Percentiles rank a stretch among this genome's conserved stretches.
Conservation (phyloP, 2,888 invertebrate species). For the Polydrusus tereticollis region DNA sequence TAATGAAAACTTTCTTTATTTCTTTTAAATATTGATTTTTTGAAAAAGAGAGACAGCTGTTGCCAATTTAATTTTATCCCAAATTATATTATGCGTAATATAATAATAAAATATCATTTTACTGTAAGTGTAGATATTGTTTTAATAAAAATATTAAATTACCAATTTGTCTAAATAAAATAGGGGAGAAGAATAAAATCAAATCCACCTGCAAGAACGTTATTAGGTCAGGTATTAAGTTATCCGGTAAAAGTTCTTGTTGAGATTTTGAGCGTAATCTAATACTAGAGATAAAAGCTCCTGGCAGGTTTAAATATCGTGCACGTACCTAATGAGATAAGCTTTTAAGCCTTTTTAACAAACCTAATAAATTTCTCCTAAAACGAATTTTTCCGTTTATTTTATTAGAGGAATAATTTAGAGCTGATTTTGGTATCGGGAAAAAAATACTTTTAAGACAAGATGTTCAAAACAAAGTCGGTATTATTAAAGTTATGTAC, state of each 20-base stretch:
- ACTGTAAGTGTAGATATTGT: too few relatives aligned
- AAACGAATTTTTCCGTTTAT: not conserved
- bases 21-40: too few relatives aligned
- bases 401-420: not conserved
- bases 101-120: too few relatives aligned
- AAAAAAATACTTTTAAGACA: too few relatives aligned
- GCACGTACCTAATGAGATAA: conserved; percentile 10
- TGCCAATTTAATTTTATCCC: too few relatives aligned
- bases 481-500: too few relatives aligned
- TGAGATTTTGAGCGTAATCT: conserved; percentile 10
- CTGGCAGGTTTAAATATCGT: conserved; percentile 1
- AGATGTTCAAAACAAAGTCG: too few relatives aligned
- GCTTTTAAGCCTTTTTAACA: not conserved
- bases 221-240: conserved; percentile 6
- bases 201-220: not conserved
- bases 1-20: too few relatives aligned
- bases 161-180: not conserved
- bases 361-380: not conserved
- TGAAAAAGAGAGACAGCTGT: too few relatives aligned
- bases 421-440: too few relatives aligned
- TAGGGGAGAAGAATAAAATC: not conserved
- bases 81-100: too few relatives aligned
- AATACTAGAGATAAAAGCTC: conserved; percentile 13
- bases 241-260: conserved; percentile 7
- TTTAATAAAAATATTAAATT: not conserved